These are phyloP conservation scores for Megalurothrips usitatus DNA, from an alignment of 2,888 invertebrate species.

Conservation along the genomic window DNA sequence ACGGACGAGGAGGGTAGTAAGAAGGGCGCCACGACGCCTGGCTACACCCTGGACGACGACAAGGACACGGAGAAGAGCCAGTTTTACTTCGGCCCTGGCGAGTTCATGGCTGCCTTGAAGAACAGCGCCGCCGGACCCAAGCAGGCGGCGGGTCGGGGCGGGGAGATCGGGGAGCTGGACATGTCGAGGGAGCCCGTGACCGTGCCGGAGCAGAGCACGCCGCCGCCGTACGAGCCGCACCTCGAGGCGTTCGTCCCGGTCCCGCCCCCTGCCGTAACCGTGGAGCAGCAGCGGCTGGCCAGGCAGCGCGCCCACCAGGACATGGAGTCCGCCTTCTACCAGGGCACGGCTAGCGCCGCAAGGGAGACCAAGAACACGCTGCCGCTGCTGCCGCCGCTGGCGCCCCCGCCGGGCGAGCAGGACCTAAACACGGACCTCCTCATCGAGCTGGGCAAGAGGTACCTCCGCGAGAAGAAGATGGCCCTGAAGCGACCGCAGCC, in stretches of 20 bases:
- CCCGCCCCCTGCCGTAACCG: background rate
- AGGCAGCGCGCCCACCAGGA: background rate
- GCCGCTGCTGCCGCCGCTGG: background rate
- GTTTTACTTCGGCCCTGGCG: background rate
- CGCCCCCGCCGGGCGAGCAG: background rate
- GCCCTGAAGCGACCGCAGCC: background rate
- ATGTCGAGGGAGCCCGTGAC: background rate
- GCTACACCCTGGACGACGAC: background rate
- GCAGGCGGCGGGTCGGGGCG: background rate
- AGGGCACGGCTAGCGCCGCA: background rate
- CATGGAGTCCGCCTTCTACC: background rate
- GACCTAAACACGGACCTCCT: background rate
- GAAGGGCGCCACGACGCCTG: background rate
- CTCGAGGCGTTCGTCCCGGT: background rate
- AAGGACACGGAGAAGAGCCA: background rate
- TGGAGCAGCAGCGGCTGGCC: background rate
- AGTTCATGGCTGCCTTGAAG: background rate
- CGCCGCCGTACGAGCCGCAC: background rate
- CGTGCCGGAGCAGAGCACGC: background rate
- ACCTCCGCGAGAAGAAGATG: slow-evolving; percentile 22
- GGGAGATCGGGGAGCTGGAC: slow-evolving; percentile 12
- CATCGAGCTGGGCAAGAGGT: slow-evolving; percentile 16
- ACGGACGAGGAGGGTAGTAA: background rate
- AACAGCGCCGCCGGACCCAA: background rate
- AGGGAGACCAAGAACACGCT: background rate